Conservation (phyloP, 2,888 invertebrate genomes). For the Acanthopleura granulata region DNA sequence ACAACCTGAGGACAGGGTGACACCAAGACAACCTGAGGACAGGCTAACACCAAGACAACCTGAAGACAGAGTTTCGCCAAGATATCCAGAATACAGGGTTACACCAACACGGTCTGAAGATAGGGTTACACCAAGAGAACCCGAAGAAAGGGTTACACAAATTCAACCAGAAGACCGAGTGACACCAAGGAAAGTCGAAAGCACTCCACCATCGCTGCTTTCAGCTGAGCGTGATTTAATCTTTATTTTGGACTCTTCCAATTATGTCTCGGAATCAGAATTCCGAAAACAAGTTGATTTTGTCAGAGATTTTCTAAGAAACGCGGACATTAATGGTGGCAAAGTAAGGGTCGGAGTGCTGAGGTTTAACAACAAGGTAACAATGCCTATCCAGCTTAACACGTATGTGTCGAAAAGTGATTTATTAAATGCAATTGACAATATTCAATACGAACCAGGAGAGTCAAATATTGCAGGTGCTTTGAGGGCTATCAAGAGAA, state of each 20-base stretch:
- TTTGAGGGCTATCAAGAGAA: constrained; percentile 41
- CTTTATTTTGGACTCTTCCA: constrained; percentile 38
- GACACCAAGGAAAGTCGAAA: not conserved
- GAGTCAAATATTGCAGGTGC: constrained; percentile 57
- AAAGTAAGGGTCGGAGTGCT: constrained; percentile 20
- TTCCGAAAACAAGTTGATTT: constrained; percentile 32
- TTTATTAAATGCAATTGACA: constrained; percentile 32
- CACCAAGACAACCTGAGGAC: not conserved
- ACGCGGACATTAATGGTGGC: not conserved
- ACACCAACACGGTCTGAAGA: too few relatives aligned
- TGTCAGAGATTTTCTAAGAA: constrained; percentile 28
- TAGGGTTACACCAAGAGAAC: too few relatives aligned
- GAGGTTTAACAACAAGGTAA: constrained; percentile 25
- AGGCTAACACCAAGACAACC: not conserved
- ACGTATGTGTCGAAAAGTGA: constrained; percentile 25
- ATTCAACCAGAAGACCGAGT: not conserved
- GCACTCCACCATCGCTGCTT: not conserved
- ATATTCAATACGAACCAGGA: constrained; percentile 48
- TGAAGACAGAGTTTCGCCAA: too few relatives aligned
- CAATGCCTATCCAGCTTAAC: constrained; percentile 33
- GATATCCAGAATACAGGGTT: too few relatives aligned
- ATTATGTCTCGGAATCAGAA: constrained; percentile 32
- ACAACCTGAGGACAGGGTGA: not conserved
- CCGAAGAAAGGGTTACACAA: too few relatives aligned
- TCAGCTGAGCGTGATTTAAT: constrained; percentile 29